These are phyloP conservation scores for Neogale vison DNA, from an alignment of 2,113 vertebrate genomes.

Conservation along the genomic window DNA sequence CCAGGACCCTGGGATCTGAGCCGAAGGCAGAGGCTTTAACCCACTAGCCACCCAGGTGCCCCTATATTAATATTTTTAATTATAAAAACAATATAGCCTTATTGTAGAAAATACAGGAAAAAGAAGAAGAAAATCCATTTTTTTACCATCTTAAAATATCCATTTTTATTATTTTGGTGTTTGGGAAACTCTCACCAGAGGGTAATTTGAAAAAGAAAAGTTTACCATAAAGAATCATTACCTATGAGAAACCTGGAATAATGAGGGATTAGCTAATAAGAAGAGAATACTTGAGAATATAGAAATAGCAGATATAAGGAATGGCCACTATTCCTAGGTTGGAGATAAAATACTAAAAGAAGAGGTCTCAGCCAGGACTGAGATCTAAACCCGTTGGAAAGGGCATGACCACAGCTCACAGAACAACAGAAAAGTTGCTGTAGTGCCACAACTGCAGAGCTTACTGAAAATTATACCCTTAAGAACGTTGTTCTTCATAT, in stretches of 20 bases:
- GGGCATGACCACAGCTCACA: not conserved
- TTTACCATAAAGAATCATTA: conserved; percentile 21
- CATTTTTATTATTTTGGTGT: not conserved
- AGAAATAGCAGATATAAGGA: not conserved
- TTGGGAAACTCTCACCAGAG: not conserved
- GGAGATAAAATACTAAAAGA: not conserved
- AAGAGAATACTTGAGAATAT: not conserved
- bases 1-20: too few species aligned
- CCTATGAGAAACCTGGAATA: not conserved
- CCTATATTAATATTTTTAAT: not conserved
- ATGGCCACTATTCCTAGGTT: not conserved
- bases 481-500: not conserved
- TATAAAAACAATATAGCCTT: not conserved
- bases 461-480: not conserved
- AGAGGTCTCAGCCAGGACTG: not conserved
- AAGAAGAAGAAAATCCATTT: not conserved
- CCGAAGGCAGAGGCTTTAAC: too few species aligned
- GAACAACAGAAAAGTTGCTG: not conserved
- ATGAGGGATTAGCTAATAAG: not conserved
- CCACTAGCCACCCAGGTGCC: too few species aligned
- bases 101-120: not conserved
- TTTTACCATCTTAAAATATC: not conserved
- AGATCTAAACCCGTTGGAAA: not conserved
- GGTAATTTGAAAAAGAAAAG: not conserved
- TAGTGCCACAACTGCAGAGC: not conserved